Evolutionary conservation across 2,113 vertebrate genomes (phyloP).

Genomic region (Gracilinanus agilis): DNA sequence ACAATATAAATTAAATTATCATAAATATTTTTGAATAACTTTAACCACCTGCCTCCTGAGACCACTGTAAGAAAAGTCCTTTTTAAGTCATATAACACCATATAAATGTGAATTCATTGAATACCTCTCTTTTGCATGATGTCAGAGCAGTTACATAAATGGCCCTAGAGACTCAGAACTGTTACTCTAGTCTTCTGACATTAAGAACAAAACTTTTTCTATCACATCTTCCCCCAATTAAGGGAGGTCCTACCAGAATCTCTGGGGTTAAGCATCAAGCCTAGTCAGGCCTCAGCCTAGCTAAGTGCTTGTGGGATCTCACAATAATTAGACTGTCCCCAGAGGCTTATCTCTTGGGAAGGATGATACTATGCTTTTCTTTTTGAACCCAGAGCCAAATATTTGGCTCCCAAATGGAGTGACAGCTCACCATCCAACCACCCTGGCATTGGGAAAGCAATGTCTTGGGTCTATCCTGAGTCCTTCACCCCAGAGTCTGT

Average conservation of each 20-base stretch:
- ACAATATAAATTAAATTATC: background rate
- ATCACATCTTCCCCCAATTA: background rate
- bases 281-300: background rate
- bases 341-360: background rate
- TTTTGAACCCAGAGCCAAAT: background rate
- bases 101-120: background rate
- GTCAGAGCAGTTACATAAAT: too few species aligned
- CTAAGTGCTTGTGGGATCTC: background rate
- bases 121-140: background rate
- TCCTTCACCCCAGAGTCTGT: background rate
- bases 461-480: background rate
- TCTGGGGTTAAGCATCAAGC: background rate
- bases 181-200: background rate
- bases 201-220: background rate
- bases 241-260: background rate
- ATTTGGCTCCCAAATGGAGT: background rate
- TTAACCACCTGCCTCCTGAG: background rate
- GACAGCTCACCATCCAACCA: background rate
- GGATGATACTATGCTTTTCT: background rate
- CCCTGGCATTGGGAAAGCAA: background rate
- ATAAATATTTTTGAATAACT: background rate
- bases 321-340: background rate
- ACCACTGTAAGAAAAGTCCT: background rate
- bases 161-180: background rate
- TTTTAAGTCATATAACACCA: background rate